A percentile compares a stretch with the other conserved stretches of the same genome.
Evolutionary conservation across 2,888 invertebrate genomes (phyloP).

Genomic region (Melinaea marsaeus): DNA sequence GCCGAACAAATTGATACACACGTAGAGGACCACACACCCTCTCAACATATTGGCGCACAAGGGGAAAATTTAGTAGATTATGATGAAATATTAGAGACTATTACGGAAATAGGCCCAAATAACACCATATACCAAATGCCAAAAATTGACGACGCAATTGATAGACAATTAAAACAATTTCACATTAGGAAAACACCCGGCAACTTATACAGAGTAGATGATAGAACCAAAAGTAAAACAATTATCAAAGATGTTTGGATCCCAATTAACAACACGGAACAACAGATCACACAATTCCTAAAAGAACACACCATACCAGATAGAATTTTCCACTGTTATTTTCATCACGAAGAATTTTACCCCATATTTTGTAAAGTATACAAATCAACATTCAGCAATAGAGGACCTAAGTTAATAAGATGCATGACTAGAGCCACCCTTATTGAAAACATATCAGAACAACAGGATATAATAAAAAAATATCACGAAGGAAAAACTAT

Average conservation of each 20-base stretch:
- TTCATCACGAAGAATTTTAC: conserved; percentile 28
- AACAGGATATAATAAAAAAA: conserved; percentile 12
- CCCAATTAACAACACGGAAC: conserved; percentile 18
- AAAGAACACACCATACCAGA: conserved; percentile 23
- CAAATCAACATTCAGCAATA: conserved; percentile 1
- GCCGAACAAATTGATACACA: background rate
- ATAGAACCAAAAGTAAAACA: conserved; percentile 14
- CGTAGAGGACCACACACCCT: background rate
- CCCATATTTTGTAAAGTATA: conserved; percentile 9
- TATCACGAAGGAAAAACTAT: conserved; percentile 20
- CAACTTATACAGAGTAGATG: conserved; percentile 17
- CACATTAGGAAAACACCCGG: conserved; percentile 17
- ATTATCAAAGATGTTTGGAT: conserved; percentile 6
- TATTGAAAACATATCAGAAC: conserved; percentile 9
- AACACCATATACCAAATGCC: conserved; percentile 10
- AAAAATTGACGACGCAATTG: conserved; percentile 19
- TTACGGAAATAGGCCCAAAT: too few species aligned
- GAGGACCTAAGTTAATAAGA: too few species aligned
- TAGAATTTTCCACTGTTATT: conserved; percentile 21
- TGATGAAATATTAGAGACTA: background rate
- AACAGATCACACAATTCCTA: conserved; percentile 20
- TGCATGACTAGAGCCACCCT: background rate
- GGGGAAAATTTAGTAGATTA: conserved; percentile 28
- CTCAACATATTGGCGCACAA: background rate
- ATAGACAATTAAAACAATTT: conserved; percentile 27